These are phyloP conservation scores for Nannospalax galili DNA, from an alignment of 2,113 vertebrate genomes.

Conservation along the genomic window DNA sequence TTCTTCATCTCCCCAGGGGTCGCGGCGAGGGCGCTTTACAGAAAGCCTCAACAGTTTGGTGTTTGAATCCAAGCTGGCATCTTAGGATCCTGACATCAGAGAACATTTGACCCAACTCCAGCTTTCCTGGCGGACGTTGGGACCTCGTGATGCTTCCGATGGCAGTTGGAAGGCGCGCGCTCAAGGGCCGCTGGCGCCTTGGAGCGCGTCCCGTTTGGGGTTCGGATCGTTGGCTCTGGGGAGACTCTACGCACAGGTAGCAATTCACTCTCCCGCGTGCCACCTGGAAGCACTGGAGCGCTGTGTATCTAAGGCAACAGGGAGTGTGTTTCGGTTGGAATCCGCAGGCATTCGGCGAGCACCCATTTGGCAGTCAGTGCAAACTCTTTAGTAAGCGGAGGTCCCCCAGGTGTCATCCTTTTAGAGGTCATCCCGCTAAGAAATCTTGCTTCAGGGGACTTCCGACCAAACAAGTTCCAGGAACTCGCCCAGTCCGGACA, in stretches of 20 bases:
- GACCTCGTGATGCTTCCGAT: not conserved
- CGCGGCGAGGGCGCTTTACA: not conserved
- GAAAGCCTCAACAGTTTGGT: not conserved
- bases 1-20: not conserved
- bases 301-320: not conserved
- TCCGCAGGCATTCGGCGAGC: not conserved
- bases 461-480: not conserved
- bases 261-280: not conserved
- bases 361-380: not conserved
- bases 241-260: not conserved
- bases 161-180: constrained; percentile 17
- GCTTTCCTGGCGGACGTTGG: not conserved
- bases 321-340: not conserved
- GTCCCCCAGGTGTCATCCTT: not conserved
- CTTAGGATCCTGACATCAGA: not conserved
- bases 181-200: not conserved
- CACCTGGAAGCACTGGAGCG: not conserved
- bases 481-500: not conserved
- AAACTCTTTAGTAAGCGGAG: not conserved
- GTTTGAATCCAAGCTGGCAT: not conserved
- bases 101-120: not conserved
- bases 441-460: not conserved
- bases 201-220: not conserved
- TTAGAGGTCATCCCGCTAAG: not conserved
- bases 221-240: not conserved